These are phyloP conservation scores for Eupithecia subfuscata DNA, from an alignment of 2,888 invertebrate species.

Conservation along the genomic window DNA sequence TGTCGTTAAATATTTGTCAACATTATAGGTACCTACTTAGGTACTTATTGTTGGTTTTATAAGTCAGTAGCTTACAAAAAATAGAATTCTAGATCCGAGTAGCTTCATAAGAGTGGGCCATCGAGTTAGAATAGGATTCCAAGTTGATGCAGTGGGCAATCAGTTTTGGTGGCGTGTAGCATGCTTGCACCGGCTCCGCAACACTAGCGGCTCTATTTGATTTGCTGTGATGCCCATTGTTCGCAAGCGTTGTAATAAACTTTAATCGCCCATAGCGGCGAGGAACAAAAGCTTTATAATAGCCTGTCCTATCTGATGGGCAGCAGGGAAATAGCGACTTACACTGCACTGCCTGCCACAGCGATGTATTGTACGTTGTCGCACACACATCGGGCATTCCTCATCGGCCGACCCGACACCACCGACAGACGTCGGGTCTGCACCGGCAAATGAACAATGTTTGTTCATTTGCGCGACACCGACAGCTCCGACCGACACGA, in stretches of 20 bases:
- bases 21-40: background rate
- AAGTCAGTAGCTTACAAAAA: too few relatives aligned
- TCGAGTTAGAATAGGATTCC: too few relatives aligned
- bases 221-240: conserved; percentile 23
- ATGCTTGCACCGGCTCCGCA: background rate
- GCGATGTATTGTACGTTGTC: background rate
- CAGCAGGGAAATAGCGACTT: background rate
- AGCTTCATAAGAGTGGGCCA: too few relatives aligned
- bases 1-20: background rate
- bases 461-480: background rate
- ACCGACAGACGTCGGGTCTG: background rate
- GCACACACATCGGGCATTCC: background rate
- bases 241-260: conserved; percentile 47
- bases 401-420: background rate
- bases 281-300: conserved; percentile 72
- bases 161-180: background rate
- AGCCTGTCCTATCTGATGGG: conserved; percentile 73
- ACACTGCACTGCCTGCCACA: background rate
- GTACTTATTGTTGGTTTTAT: too few relatives aligned
- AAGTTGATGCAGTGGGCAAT: too few relatives aligned
- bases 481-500: background rate
- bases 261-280: conserved; percentile 51
- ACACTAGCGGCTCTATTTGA: conserved; percentile 19
- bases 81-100: too few relatives aligned
- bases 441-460: too few relatives aligned